Evolutionary conservation across 2,797 vertebrate genomes (phyloP).

Genomic region (Danionella dracula): DNA sequence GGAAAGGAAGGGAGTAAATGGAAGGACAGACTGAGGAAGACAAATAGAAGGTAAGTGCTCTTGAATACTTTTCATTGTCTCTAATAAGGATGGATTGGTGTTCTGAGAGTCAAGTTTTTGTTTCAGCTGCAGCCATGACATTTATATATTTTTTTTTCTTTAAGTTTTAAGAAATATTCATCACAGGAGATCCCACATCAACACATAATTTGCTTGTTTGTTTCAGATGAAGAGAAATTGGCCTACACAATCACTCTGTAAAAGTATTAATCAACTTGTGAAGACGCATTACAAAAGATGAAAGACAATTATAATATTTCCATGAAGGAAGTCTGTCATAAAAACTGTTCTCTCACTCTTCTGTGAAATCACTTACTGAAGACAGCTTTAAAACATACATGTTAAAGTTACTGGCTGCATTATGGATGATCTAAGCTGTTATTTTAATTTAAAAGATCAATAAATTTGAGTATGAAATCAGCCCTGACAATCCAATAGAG

Average conservation of each 20-base stretch:
- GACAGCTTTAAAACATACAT: too few relatives aligned
- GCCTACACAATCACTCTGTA: slow-evolving; percentile 1
- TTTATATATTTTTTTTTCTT: slow-evolving; percentile 36
- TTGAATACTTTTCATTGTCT: slow-evolving; percentile 25
- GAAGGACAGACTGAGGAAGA: slow-evolving; percentile 1
- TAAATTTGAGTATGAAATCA: too few relatives aligned
- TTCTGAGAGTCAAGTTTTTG: slow-evolving; percentile 38
- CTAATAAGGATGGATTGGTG: slow-evolving; percentile 23
- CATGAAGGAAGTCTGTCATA: background rate
- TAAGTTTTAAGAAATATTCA: slow-evolving; percentile 40
- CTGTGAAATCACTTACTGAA: too few relatives aligned
- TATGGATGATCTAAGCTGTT: too few relatives aligned
- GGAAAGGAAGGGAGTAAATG: slow-evolving; percentile 57
- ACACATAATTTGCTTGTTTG: slow-evolving; percentile 45
- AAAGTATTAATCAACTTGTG: slow-evolving; percentile 9
- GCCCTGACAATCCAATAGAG: too few relatives aligned
- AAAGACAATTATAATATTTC: background rate
- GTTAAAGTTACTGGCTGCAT: too few relatives aligned
- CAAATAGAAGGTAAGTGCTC: slow-evolving; percentile 14
- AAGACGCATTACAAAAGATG: background rate
- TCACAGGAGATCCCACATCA: slow-evolving; percentile 51
- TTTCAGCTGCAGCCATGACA: background rate
- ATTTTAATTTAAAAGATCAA: too few relatives aligned
- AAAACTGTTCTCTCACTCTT: too few relatives aligned
- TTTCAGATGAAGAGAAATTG: slow-evolving; percentile 16